Percentiles rank a stretch among this genome's conserved stretches.
Evolutionary conservation across 2,888 invertebrate species (phyloP).

Genomic region (Tenthredo mesomela): DNA sequence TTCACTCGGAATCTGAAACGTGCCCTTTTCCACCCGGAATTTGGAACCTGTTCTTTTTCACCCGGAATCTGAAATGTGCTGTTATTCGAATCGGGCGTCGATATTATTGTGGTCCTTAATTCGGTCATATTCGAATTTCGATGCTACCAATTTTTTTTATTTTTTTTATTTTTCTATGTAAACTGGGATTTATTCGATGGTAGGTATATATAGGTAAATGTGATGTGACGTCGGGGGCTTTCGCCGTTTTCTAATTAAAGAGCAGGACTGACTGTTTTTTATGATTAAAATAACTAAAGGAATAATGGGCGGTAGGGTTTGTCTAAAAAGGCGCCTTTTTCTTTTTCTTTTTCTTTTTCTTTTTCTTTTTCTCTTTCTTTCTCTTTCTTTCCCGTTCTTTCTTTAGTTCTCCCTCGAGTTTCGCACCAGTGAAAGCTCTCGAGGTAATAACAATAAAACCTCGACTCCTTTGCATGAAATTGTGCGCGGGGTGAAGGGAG

Average conservation of each 20-base stretch:
- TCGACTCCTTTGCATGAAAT: constrained; percentile 47
- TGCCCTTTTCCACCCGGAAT: too few species aligned
- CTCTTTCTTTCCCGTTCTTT: not conserved
- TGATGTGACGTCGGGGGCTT: not conserved
- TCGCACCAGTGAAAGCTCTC: constrained; percentile 25
- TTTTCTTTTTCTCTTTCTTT: not conserved
- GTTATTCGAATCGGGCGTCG: too few species aligned
- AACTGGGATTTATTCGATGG: constrained; percentile 34
- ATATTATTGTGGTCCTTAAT: too few species aligned
- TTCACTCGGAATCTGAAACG: too few species aligned
- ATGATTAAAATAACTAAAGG: constrained; percentile 48
- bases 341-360: not conserved
- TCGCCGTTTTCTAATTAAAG: constrained; percentile 29
- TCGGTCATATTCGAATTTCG: too few species aligned
- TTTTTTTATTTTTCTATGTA: not conserved
- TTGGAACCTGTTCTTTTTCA: too few species aligned
- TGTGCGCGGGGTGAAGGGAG: not conserved
- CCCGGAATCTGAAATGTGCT: too few species aligned
- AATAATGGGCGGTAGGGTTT: constrained; percentile 12
- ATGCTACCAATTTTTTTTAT: too few species aligned
- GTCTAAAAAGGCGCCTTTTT: constrained; percentile 2
- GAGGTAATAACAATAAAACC: constrained; percentile 50
- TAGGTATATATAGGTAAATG: constrained; percentile 1
- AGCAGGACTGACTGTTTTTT: constrained; percentile 40
- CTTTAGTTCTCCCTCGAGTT: not conserved